Percentiles rank a stretch among this genome's conserved stretches.
Conservation (phyloP, 2,888 invertebrate species). For the Caenorhabditis sp. region DNA sequence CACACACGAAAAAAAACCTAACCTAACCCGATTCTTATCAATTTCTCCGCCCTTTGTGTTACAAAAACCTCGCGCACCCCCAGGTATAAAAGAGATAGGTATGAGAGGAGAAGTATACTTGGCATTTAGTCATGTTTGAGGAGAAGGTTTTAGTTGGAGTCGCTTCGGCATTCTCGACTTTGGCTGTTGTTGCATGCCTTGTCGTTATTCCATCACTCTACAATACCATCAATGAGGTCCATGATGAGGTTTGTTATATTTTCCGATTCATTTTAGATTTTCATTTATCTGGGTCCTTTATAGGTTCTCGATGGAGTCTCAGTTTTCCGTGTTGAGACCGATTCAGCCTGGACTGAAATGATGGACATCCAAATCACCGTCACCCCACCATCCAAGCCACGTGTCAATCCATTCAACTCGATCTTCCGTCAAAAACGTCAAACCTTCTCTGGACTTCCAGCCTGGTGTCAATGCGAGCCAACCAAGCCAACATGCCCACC, state of each 20-base stretch:
- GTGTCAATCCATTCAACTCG: slow-evolving; percentile 59
- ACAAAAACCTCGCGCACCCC: background rate
- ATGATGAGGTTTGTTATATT: slow-evolving; percentile 40
- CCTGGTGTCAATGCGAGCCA: slow-evolving; percentile 68
- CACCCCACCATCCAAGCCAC: slow-evolving; percentile 66
- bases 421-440: slow-evolving; percentile 68
- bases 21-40: background rate
- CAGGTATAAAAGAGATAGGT: background rate
- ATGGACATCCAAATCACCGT: slow-evolving; percentile 70
- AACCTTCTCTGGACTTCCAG: slow-evolving; percentile 61
- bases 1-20: background rate
- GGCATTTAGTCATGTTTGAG: slow-evolving; percentile 37
- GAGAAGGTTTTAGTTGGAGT: slow-evolving; percentile 54
- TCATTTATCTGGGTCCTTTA: slow-evolving; percentile 2
- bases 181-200: slow-evolving; percentile 59
- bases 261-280: slow-evolving; percentile 25
- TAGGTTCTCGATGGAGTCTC: slow-evolving; percentile 59
- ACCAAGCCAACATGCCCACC: slow-evolving; percentile 62
- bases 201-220: slow-evolving; percentile 64
- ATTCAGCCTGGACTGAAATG: slow-evolving; percentile 68
- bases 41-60: background rate
- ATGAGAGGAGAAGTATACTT: background rate
- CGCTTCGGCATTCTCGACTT: slow-evolving; percentile 45
- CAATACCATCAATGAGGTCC: slow-evolving; percentile 63
- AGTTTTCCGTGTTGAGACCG: slow-evolving; percentile 69